Evolutionary conservation across 2,113 vertebrate species (phyloP), one percentile per base, ranked within the genome.

Genomic region (Numida meleagris): DNA sequence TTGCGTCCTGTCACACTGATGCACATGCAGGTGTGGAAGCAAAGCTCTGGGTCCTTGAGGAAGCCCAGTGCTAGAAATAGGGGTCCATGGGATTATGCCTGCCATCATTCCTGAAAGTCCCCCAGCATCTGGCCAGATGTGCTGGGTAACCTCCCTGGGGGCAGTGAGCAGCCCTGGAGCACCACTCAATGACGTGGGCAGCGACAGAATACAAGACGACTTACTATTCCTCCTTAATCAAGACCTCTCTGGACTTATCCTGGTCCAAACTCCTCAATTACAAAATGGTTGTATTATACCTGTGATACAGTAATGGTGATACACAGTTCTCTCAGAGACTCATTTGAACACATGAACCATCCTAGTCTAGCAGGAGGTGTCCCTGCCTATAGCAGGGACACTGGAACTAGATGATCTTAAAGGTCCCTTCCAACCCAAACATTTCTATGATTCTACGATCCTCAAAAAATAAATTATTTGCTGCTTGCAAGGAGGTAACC

Each of bases 181-280:
- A 68, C 11, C 0, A 0, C 29, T 61, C 14, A 58, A 81, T 11
- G 23, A 57, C 27, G 17, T 31, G 18, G 31, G 10, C 42, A 89
- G 29, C 45, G 34, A 50, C 23, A 40, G 2, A 6, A 33, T 9
- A 31, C 42, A 10, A 43, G 71, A 79, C 65, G 19, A 3, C n/a
- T 78, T 48, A 8, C 23, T 51, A 73, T 43, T 73, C 25, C 20
- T 80, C 31, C 36, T 23, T 29, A 57, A 20, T 34, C 62, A 71
- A 63, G 27, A 50, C 8, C 25, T 61, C 27, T 18, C 23, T 45
- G 24, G 31, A 55, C 24, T 72, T 68, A 53, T 4, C 71, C 46
- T 62, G 24, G 42, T 75, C 23, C 42, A n/a, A 43, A 71, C 36
- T 74, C 42, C 51, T 71, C 65, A 19, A 9, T 46, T 51, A 42